These are phyloP conservation scores for Cheilosia vernalis DNA, from an alignment of 2,888 invertebrate genomes.

Conservation along the genomic window DNA sequence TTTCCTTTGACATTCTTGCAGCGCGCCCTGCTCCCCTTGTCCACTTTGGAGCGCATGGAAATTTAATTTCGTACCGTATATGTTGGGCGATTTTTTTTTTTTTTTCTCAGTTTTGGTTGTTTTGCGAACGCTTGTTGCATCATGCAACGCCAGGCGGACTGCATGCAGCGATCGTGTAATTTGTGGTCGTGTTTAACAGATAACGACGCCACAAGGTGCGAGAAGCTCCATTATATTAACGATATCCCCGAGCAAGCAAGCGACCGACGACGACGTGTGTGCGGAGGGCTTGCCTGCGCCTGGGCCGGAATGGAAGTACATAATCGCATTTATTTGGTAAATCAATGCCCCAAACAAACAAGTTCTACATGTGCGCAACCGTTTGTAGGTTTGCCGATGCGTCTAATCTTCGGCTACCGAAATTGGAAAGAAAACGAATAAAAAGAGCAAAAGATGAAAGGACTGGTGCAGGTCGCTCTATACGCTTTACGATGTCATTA, in stretches of 20 bases:
- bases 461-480: slow-evolving; percentile 59
- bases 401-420: slow-evolving; percentile 61
- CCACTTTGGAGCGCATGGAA: slow-evolving; percentile 42
- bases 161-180: slow-evolving; percentile 71
- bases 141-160: slow-evolving; percentile 56
- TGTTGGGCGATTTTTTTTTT: not conserved
- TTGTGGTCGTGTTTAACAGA: slow-evolving; percentile 72
- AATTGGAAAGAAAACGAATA: slow-evolving; percentile 38
- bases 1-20: slow-evolving; percentile 68
- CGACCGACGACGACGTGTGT: not conserved
- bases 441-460: slow-evolving; percentile 65
- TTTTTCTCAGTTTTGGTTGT: slow-evolving; percentile 25
- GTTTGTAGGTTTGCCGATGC: slow-evolving; percentile 44
- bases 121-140: slow-evolving; percentile 48
- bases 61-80: slow-evolving; percentile 31
- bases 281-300: not conserved
- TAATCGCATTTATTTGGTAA: slow-evolving; percentile 63
- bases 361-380: slow-evolving; percentile 62
- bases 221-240: slow-evolving; percentile 65
- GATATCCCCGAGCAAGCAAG: slow-evolving; percentile 40
- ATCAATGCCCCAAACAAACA: slow-evolving; percentile 69
- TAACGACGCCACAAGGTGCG: slow-evolving; percentile 73
- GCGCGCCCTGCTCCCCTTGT: slow-evolving; percentile 22
- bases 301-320: slow-evolving; percentile 16
- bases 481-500: slow-evolving; percentile 71